Evolutionary conservation across 2,888 invertebrate species (phyloP).

Genomic region (Abscondita cerata): DNA sequence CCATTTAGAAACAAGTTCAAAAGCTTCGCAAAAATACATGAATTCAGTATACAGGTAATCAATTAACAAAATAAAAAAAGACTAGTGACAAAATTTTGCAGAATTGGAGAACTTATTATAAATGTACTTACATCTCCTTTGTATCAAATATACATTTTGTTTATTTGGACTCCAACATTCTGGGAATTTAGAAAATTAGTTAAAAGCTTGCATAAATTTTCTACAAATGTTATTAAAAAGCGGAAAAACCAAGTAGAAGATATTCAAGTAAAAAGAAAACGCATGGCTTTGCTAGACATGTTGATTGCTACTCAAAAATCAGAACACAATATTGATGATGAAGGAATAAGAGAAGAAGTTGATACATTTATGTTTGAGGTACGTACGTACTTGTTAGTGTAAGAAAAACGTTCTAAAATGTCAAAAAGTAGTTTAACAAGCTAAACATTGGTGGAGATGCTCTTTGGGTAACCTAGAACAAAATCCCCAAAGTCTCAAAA

Average conservation of each 20-base stretch:
- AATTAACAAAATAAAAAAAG: too few species aligned
- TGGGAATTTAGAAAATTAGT: not conserved
- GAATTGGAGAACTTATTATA: not conserved
- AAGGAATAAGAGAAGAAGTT: not conserved
- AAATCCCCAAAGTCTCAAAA: too few species aligned
- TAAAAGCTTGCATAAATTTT: not conserved
- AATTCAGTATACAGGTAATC: too few species aligned
- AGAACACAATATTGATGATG: not conserved
- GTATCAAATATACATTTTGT: not conserved
- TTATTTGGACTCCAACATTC: too few species aligned
- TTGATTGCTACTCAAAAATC: not conserved
- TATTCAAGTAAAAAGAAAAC: not conserved
- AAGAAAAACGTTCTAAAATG: too few species aligned
- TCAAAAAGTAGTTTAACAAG: too few species aligned
- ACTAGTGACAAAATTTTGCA: too few species aligned
- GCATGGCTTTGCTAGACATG: not conserved
- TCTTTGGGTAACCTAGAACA: too few species aligned
- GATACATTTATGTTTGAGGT: not conserved
- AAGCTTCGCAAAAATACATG: too few species aligned
- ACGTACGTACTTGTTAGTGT: too few species aligned
- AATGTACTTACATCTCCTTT: not conserved
- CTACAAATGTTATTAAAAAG: not conserved
- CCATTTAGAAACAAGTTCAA: conserved; percentile 52
- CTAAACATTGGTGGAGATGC: too few species aligned
- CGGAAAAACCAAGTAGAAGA: too few species aligned